Evolutionary conservation across 2,113 vertebrate species (phyloP).

Genomic region (Sapayoa aenigma): DNA sequence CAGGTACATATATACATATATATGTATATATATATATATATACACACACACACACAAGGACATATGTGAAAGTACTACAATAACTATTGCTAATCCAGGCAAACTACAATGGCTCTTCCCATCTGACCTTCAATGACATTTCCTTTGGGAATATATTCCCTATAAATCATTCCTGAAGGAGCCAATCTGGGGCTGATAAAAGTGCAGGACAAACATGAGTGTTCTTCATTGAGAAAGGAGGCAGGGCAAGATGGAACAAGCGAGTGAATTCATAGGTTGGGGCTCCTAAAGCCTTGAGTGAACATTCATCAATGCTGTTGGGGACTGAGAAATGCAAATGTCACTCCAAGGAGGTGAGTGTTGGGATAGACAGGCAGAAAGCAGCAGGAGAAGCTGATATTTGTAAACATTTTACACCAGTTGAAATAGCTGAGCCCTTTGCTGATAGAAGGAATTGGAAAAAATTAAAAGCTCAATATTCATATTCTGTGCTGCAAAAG

Average conservation of each 20-base stretch:
- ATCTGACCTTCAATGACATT: not conserved
- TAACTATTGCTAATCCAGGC: not conserved
- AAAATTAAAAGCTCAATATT: conserved; percentile 12
- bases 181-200: not conserved
- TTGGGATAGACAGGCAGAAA: not conserved
- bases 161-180: not conserved
- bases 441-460: not conserved
- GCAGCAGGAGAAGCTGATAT: not conserved
- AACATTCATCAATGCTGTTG: not conserved
- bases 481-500: not conserved
- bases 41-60: too few relatives aligned
- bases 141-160: not conserved
- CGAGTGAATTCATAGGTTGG: not conserved
- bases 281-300: not conserved
- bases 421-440: not conserved
- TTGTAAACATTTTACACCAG: not conserved
- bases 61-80: not conserved
- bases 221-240: not conserved
- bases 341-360: not conserved
- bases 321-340: not conserved
- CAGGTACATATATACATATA: not conserved
- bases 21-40: too few relatives aligned
- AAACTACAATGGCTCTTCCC: not conserved
- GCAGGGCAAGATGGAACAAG: not conserved
- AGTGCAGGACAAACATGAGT: not conserved